Conservation (phyloP, 2,888 invertebrate genomes). For the Gari tellinella region DNA sequence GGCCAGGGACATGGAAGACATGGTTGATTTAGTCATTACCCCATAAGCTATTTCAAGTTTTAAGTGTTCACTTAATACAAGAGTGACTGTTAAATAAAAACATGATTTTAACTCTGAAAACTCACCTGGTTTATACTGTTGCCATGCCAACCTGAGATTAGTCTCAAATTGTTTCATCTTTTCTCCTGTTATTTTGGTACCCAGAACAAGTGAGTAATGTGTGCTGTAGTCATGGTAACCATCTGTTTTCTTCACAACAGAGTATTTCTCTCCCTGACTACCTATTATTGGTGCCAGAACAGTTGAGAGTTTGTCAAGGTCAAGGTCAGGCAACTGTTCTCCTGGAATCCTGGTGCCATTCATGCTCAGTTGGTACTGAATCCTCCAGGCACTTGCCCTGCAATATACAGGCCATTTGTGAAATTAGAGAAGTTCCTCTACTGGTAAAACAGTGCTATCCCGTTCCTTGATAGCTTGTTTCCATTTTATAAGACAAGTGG, state of each 20-base stretch:
- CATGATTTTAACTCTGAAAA: too few relatives aligned
- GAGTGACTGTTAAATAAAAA: too few relatives aligned
- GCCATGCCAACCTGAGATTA: constrained; percentile 53
- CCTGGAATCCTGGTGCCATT: constrained; percentile 42
- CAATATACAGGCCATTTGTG: too few relatives aligned
- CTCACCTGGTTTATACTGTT: too few relatives aligned
- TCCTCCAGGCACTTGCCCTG: constrained; percentile 47
- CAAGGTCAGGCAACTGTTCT: constrained; percentile 18
- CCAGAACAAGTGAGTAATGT: constrained; percentile 56
- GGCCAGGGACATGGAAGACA: too few relatives aligned
- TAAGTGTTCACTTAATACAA: too few relatives aligned
- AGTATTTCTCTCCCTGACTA: constrained; percentile 22
- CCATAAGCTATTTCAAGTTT: too few relatives aligned
- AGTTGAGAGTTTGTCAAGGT: constrained; percentile 30
- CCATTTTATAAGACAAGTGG: too few relatives aligned
- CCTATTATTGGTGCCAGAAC: constrained; percentile 31
- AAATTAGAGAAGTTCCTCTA: too few relatives aligned
- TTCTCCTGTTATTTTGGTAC: constrained; percentile 48
- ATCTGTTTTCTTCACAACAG: constrained; percentile 25
- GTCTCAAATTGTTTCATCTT: constrained; percentile 41
- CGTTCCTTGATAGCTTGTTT: too few relatives aligned
- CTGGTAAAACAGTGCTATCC: too few relatives aligned
- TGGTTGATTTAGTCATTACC: too few relatives aligned
- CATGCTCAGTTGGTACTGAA: constrained; percentile 56
- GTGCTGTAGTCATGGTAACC: constrained; percentile 43